A percentile compares a stretch with the other conserved stretches of the same genome.
These are phyloP conservation scores for Hipparchia sbordonii DNA, from an alignment of 2,888 invertebrate genomes.

Conservation along the genomic window DNA sequence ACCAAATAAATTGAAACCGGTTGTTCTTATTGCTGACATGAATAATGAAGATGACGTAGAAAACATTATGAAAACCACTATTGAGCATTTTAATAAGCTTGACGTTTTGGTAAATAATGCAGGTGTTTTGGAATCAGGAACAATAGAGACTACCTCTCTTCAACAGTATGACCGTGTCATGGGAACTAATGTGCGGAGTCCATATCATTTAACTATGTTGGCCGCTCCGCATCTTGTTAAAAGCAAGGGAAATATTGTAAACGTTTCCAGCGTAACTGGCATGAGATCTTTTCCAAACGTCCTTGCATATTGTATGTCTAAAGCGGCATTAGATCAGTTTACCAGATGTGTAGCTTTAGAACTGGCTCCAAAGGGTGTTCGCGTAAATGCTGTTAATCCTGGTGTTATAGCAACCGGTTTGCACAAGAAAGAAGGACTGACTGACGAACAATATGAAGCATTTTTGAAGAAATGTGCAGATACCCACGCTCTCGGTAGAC, in stretches of 20 bases:
- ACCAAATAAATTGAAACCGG: slow-evolving; percentile 67
- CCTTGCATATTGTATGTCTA: slow-evolving; percentile 96
- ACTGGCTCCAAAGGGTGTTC: slow-evolving; percentile 88
- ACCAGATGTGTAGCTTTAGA: slow-evolving; percentile 95
- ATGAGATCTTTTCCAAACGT: slow-evolving; percentile 93
- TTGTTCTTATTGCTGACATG: slow-evolving; percentile 85
- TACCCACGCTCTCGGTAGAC: slow-evolving; percentile 94
- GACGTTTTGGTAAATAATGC: slow-evolving; percentile 94
- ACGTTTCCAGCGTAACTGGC: slow-evolving; percentile 96
- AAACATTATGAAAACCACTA: slow-evolving; percentile 85
- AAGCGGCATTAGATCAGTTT: slow-evolving; percentile 96
- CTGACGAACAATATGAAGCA: slow-evolving; percentile 87
- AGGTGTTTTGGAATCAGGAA: slow-evolving; percentile 90
- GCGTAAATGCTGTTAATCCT: slow-evolving; percentile 96
- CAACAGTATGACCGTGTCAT: slow-evolving; percentile 94
- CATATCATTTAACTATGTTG: slow-evolving; percentile 91
- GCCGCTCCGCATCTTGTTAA: slow-evolving; percentile 91
- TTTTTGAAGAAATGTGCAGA: slow-evolving; percentile 91
- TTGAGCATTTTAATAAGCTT: slow-evolving; percentile 85
- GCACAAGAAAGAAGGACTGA: slow-evolving; percentile 91
- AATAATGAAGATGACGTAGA: slow-evolving; percentile 86
- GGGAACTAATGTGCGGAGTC: slow-evolving; percentile 91
- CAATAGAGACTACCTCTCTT: slow-evolving; percentile 91
- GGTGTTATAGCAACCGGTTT: slow-evolving; percentile 95
- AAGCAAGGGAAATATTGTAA: slow-evolving; percentile 93